phyloP scores from a whole-genome alignment of 2,888 invertebrate species.

The Ceriagrion tenellum region DNA sequence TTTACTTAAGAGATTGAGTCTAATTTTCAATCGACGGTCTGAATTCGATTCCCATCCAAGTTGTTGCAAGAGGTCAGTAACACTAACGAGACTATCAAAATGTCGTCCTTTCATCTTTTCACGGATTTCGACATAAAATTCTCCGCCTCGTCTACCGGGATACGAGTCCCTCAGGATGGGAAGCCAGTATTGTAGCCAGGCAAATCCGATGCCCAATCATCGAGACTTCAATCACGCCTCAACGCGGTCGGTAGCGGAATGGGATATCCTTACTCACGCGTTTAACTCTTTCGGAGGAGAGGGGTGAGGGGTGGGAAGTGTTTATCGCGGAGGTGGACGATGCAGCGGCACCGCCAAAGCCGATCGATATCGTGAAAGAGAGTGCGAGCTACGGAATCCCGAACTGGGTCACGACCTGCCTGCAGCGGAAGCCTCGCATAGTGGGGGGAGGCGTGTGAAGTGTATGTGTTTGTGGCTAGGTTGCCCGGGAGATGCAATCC shows the following conservation, averaged over 20 bases:
- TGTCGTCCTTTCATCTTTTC: too few species aligned
- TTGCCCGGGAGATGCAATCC: neutral
- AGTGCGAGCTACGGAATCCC: neutral
- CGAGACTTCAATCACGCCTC: neutral
- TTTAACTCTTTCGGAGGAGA: neutral
- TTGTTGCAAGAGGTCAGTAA: too few species aligned
- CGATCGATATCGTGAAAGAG: neutral
- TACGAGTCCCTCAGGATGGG: too few species aligned
- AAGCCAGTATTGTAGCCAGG: neutral
- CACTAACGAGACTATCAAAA: too few species aligned
- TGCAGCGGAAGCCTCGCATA: neutral
- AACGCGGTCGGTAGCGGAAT: neutral
- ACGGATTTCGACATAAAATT: too few species aligned
- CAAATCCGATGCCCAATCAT: neutral
- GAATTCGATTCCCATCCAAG: too few species aligned
- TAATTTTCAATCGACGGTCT: too few species aligned
- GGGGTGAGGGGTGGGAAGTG: too few species aligned
- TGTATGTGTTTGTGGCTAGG: neutral
- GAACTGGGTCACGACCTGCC: conserved; percentile 15
- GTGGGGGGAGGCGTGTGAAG: too few species aligned
- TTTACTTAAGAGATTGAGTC: too few species aligned
- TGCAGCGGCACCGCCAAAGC: neutral
- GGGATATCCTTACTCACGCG: neutral
- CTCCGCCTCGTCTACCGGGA: too few species aligned
- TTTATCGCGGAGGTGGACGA: neutral